Percentiles rank a stretch among this genome's conserved stretches.
These are phyloP conservation scores for Nycticryphes semicollaris DNA, from an alignment of 2,113 vertebrate species.

Conservation along the genomic window DNA sequence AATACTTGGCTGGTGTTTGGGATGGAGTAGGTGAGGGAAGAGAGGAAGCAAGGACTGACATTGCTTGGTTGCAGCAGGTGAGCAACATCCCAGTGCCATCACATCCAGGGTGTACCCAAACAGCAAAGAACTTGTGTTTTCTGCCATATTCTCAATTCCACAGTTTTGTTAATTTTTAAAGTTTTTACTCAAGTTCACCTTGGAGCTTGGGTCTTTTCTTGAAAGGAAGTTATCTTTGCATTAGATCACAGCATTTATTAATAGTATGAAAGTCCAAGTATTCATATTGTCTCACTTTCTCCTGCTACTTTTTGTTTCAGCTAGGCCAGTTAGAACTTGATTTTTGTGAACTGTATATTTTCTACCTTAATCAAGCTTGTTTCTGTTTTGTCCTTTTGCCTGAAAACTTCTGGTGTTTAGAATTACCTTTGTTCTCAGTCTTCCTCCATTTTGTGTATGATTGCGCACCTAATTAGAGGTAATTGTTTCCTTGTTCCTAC, in stretches of 20 bases:
- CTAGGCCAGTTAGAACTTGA: neutral
- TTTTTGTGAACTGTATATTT: neutral
- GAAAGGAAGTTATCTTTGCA: neutral
- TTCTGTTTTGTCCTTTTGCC: neutral
- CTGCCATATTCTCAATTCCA: neutral
- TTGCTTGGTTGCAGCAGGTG: neutral
- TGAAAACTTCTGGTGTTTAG: constrained; percentile 6
- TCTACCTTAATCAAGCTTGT: neutral
- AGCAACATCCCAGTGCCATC: neutral
- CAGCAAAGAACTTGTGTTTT: neutral
- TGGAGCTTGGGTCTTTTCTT: neutral
- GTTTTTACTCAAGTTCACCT: neutral
- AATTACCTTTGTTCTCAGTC: neutral
- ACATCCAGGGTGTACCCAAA: neutral
- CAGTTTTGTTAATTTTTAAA: neutral
- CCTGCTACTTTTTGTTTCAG: neutral
- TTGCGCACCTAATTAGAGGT: neutral
- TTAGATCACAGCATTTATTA: neutral
- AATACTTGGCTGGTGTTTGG: neutral
- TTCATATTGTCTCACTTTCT: neutral
- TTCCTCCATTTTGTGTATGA: neutral
- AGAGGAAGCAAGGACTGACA: neutral
- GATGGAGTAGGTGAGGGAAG: neutral
- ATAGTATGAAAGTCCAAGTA: neutral
- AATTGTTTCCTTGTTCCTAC: constrained; percentile 23